phyloP scores from a whole-genome alignment of 2,888 invertebrate species.

The Heliconius aoede region DNA sequence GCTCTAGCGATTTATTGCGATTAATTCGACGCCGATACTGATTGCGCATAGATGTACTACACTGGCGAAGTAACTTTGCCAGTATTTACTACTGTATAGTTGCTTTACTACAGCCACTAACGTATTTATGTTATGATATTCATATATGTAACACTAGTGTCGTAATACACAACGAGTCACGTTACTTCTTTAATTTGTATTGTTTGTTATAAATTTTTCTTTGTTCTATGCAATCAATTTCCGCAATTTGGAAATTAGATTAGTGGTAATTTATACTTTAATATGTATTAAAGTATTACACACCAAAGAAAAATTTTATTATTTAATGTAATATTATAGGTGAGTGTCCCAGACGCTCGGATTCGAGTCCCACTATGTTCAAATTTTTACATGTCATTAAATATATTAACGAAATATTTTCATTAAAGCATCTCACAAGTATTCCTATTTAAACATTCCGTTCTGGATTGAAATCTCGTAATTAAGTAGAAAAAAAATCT shows the following conservation, averaged over 20 bases:
- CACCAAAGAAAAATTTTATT: no score
- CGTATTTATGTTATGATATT: conserved; percentile 16
- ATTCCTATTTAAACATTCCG: no score
- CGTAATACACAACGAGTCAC: not conserved
- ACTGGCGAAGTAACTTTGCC: conserved; percentile 19
- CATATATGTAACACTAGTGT: conserved; percentile 2
- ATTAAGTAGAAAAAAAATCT: no score
- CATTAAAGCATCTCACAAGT: no score
- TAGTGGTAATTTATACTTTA: no score
- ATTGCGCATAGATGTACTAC: conserved; percentile 29
- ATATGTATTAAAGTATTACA: no score
- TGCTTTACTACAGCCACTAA: conserved; percentile 25
- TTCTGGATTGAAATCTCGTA: no score
- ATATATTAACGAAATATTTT: no score
- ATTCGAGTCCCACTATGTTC: no score
- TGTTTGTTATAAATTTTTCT: not conserved
- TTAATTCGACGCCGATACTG: conserved; percentile 25
- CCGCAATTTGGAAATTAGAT: not conserved
- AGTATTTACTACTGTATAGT: conserved; percentile 19
- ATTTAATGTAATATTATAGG: no score
- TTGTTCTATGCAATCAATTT: not conserved
- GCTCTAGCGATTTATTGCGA: conserved; percentile 23
- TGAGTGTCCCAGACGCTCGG: no score
- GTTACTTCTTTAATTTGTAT: not conserved
- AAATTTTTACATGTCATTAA: no score